Evolutionary conservation across 1,140 invertebrate genomes (phyloP).

Genomic region (Chelonus insularis): DNA sequence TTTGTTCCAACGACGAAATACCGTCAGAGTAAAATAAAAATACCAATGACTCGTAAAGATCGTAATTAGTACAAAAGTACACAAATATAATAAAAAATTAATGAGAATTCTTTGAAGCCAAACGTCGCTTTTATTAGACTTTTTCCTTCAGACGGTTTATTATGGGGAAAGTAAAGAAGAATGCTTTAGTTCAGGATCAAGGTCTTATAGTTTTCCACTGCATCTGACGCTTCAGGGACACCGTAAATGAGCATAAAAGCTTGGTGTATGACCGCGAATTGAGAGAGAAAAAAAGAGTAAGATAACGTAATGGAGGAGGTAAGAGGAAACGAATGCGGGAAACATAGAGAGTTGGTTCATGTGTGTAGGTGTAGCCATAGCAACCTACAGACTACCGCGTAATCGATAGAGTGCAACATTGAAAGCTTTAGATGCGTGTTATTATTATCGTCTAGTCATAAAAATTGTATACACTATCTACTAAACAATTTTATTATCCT

Average conservation of each 20-base stretch:
- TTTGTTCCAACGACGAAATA: conserved; percentile 37
- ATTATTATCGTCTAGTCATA: background rate
- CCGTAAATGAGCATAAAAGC: conserved; percentile 31
- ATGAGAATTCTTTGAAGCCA: no score
- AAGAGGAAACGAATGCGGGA: background rate
- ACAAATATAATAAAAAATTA: no score
- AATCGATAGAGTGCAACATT: conserved; percentile 47
- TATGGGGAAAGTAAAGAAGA: no score
- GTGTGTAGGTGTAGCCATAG: conserved; percentile 45
- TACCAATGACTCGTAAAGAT: no score
- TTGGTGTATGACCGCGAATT: background rate
- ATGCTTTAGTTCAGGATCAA: conserved; percentile 42
- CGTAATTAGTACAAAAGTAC: no score
- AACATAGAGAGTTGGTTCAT: conserved; percentile 28
- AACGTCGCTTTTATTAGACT: no score
- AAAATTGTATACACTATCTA: background rate
- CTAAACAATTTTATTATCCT: background rate
- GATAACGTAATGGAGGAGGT: background rate
- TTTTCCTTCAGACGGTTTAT: no score
- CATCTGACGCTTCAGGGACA: conserved; percentile 25
- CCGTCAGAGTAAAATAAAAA: background rate
- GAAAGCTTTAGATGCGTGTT: background rate
- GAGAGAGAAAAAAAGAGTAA: background rate
- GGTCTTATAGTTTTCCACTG: conserved; percentile 32
- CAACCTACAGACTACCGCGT: conserved; percentile 37